Conservation (phyloP, 2,797 vertebrate genomes). For the Acipenser transmontanus region DNA sequence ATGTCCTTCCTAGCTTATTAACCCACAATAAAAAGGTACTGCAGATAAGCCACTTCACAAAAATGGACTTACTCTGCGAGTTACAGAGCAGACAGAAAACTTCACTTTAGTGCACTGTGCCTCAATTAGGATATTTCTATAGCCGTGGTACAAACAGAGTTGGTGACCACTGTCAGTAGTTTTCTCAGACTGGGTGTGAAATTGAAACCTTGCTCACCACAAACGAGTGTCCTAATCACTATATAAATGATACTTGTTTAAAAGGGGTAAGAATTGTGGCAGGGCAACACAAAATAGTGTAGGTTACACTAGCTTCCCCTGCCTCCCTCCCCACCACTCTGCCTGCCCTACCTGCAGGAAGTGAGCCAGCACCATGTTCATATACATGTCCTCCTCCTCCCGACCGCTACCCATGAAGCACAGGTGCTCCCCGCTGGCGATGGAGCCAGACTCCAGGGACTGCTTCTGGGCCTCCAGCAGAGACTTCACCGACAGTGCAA, state of each 20-base stretch:
- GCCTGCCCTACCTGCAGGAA: slow-evolving; percentile 79
- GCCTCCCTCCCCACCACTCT: not conserved
- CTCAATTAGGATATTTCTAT: too few species aligned
- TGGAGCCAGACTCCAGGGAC: slow-evolving; percentile 88
- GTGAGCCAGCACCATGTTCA: slow-evolving; percentile 98
- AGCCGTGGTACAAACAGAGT: too few species aligned
- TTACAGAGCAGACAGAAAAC: too few species aligned
- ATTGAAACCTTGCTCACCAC: too few species aligned
- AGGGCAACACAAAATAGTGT: not conserved
- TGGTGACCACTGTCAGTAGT: too few species aligned
- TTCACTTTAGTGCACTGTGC: too few species aligned
- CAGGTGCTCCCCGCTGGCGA: slow-evolving; percentile 91
- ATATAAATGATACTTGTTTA: not conserved
- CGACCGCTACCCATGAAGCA: slow-evolving; percentile 98
- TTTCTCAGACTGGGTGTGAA: too few species aligned
- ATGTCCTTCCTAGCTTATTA: too few species aligned
- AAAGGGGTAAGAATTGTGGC: not conserved
- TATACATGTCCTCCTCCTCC: slow-evolving; percentile 99
- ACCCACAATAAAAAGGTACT: too few species aligned
- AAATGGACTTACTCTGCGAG: too few species aligned
- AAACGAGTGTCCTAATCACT: too few species aligned
- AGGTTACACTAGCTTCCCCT: not conserved
- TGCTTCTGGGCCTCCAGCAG: slow-evolving; percentile 95
- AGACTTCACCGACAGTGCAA: slow-evolving; percentile 93
- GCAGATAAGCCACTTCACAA: too few species aligned